Conservation (phyloP, 2,888 invertebrate species). For the Diloba caeruleocephala region DNA sequence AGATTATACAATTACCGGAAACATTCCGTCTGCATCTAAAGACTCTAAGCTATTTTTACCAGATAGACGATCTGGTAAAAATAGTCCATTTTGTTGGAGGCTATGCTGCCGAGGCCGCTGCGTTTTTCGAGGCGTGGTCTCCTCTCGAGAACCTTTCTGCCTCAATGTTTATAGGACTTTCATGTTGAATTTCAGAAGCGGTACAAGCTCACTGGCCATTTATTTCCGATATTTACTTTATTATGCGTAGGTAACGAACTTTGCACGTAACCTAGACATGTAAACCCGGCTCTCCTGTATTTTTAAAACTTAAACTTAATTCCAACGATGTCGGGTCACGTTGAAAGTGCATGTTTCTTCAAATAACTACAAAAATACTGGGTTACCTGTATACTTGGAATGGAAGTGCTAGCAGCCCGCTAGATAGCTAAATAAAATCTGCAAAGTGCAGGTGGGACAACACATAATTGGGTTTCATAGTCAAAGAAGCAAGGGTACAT, state of each 20-base stretch:
- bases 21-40: too few species aligned
- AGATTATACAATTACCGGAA: too few species aligned
- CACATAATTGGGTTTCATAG: too few species aligned
- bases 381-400: constrained; percentile 18
- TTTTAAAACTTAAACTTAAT: constrained; percentile 45
- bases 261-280: constrained; percentile 1
- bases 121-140: too few species aligned
- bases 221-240: constrained; percentile 7
- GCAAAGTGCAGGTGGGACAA: too few species aligned
- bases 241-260: constrained; percentile 1
- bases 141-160: too few species aligned
- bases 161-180: constrained; percentile 1
- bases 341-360: constrained; percentile 27
- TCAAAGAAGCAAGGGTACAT: too few species aligned
- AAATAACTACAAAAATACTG: constrained; percentile 28
- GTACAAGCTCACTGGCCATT: constrained; percentile 3
- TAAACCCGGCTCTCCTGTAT: constrained; percentile 10
- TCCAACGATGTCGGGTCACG: constrained; percentile 35
- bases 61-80: too few species aligned
- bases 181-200: constrained; percentile 7
- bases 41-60: too few species aligned
- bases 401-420: constrained; percentile 1
- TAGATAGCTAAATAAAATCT: not conserved
- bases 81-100: too few species aligned
- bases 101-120: too few species aligned